These are phyloP conservation scores for Neelides folsomi DNA, from an alignment of 2,888 invertebrate genomes.

Conservation along the genomic window DNA sequence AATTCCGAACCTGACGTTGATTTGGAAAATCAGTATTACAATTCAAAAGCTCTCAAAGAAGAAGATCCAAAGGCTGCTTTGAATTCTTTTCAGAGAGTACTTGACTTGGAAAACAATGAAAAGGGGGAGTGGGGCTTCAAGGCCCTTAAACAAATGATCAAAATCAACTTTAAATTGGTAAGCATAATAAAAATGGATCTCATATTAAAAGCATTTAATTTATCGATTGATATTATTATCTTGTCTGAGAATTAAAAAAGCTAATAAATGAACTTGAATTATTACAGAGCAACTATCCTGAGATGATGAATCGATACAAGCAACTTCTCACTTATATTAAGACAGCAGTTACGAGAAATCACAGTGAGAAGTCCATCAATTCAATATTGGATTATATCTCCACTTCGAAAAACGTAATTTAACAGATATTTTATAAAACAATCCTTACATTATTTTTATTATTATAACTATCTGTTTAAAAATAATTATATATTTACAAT, in stretches of 20 bases:
- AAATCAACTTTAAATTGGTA: constrained; percentile 95
- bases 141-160: constrained; percentile 99
- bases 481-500: neutral
- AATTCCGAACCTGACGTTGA: constrained; percentile 99
- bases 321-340: constrained; percentile 95
- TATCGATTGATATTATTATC: too few species aligned
- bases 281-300: constrained; percentile 70
- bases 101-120: constrained; percentile 91
- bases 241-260: too few species aligned
- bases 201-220: neutral
- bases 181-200: constrained; percentile 34
- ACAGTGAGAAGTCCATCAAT: constrained; percentile 98
- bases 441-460: too few species aligned
- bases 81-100: constrained; percentile 84
- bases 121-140: constrained; percentile 99
- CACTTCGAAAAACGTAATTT: constrained; percentile 88
- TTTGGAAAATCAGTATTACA: constrained; percentile 98
- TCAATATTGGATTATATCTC: constrained; percentile 98
- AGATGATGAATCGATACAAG: constrained; percentile 93
- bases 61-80: constrained; percentile 85
- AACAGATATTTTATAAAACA: too few species aligned
- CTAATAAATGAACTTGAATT: too few species aligned
- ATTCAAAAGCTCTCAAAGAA: constrained; percentile 95
- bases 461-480: neutral
- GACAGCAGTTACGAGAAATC: constrained; percentile 96